Conservation (phyloP, 2,797 vertebrate genomes). For the Ctenopoma kingsleyae region DNA sequence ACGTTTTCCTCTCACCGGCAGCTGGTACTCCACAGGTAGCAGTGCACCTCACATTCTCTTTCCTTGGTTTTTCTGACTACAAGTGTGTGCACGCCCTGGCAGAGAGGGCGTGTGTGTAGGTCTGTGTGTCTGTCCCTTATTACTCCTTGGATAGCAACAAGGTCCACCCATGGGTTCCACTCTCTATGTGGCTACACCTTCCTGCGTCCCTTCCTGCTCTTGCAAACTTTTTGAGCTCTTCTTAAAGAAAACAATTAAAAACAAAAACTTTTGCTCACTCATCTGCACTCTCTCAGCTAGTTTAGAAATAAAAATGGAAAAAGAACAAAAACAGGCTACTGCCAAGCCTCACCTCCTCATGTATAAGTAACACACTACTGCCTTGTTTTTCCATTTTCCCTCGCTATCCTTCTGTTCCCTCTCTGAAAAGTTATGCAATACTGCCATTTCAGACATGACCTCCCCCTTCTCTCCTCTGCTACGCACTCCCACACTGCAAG, state of each 20-base stretch:
- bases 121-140: constrained; percentile 56
- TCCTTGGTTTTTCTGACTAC: constrained; percentile 58
- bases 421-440: constrained; percentile 77
- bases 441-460: constrained; percentile 70
- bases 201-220: background rate
- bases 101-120: constrained; percentile 64
- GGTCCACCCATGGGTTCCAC: constrained; percentile 57
- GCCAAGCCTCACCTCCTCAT: constrained; percentile 34
- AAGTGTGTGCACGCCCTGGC: constrained; percentile 76
- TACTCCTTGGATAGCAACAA: constrained; percentile 61
- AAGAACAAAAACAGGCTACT: constrained; percentile 31
- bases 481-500: constrained; percentile 41
- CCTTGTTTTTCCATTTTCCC: constrained; percentile 57
- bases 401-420: constrained; percentile 63
- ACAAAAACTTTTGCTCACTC: constrained; percentile 25
- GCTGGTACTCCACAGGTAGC: constrained; percentile 65
- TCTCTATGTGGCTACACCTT: constrained; percentile 35
- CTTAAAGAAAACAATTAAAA: background rate
- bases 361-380: constrained; percentile 47
- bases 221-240: constrained; percentile 3
- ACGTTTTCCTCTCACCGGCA: constrained; percentile 46
- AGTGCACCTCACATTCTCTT: constrained; percentile 64
- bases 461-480: constrained; percentile 47
- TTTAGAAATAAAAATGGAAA: constrained; percentile 18
- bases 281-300: constrained; percentile 11